Evolutionary conservation across 1,140 invertebrate genomes (phyloP), one percentile per base, ranked within the genome.

Genomic region (Maconellicoccus hirsutus): DNA sequence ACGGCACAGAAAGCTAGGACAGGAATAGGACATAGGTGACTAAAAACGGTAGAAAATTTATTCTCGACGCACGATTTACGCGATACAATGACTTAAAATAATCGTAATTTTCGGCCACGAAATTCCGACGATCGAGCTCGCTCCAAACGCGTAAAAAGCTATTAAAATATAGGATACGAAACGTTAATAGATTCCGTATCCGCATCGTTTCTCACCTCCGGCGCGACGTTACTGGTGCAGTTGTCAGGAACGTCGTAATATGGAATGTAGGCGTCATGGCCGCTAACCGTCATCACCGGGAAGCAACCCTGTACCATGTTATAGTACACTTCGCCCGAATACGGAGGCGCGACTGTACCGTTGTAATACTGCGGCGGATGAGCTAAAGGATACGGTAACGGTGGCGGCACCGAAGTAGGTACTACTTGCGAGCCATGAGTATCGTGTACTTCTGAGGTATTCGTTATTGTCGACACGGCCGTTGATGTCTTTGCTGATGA

Each of bases 331-430:
- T 66, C 61, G 3, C 61, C 61, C 21, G 61, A 25, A 66, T 25
- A 66, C 10, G 21, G 61, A 3, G 61, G 61, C 4, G 19, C 10
- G 25, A 23, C 61, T 3, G 3, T 25, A 66, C 61, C 61, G 25
- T 66, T 66, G 25, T 66, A 66, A 25, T 25, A 66, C 22, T 66
- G 61, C 25, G 61, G 61, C 21, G 61, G 61, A 22, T 22, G 61
- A 66, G 61, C 21, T 12, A 66, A 6, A 6, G 19, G 61, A 66
- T 66, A 66, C 22, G 61, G 61, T 66, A 66, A 23, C 4, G 61
- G 61, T 23, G 61, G 61, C 25, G 61, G 61, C 21, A 66, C 21
- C 2, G 61, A 66, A 4, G 25, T 25, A 2, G 2, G 8, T 1
- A 19, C 25, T 22, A 66, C 19, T 66, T 25, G 22, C 19, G 61